Evolutionary conservation across 2,113 vertebrate species (phyloP).

Genomic region (Pholis gunnellus): DNA sequence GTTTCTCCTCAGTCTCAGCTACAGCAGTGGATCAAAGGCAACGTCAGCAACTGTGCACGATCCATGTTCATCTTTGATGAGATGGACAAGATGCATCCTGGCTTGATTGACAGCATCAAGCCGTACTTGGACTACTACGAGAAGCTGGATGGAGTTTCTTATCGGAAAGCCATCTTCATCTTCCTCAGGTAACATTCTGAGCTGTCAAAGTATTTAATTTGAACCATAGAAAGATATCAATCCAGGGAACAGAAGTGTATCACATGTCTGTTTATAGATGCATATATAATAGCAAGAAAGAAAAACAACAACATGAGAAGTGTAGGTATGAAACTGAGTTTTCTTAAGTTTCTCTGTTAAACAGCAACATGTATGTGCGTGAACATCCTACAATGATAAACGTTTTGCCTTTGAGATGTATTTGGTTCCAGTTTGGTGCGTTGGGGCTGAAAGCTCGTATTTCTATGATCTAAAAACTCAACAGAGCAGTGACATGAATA

Average conservation of each 20-base stretch:
- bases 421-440: too few species aligned
- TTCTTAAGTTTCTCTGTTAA: too few species aligned
- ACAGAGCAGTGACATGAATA: not conserved
- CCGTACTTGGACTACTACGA: constrained; percentile 93
- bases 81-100: constrained; percentile 95
- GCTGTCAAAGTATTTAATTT: not conserved
- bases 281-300: not conserved
- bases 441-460: not conserved
- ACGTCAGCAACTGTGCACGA: constrained; percentile 86
- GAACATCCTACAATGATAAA: not conserved
- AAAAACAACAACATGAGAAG: not conserved
- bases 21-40: constrained; percentile 92
- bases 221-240: not conserved
- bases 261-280: not conserved
- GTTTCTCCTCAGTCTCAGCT: constrained; percentile 85
- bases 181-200: constrained; percentile 91
- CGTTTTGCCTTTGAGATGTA: not conserved
- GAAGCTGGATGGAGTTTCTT: constrained; percentile 90
- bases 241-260: not conserved
- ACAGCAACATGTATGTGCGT: not conserved
- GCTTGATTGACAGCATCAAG: constrained; percentile 94
- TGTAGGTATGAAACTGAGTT: not conserved
- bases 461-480: not conserved
- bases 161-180: constrained; percentile 92
- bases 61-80: constrained; percentile 97